Base-by-base conservation (phyloP, 2,113 vertebrate species). In the Puffinus mauretanicus region DNA sequence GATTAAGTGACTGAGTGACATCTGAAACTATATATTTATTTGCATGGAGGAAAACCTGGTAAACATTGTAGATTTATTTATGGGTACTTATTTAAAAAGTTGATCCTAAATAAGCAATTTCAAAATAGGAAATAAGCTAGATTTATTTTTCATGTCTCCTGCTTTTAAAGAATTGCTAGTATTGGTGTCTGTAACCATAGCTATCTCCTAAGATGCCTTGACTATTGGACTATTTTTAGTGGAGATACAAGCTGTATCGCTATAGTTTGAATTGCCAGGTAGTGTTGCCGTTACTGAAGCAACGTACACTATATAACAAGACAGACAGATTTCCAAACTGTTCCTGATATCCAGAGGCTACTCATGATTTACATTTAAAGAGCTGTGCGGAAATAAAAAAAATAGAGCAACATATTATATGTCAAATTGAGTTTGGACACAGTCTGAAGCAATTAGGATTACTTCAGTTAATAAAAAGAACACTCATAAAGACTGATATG, bases 381-480 rank as follows among this genome's bases (percentile, higher is more conserved):
- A 96, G 47, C 73, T 80, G 19, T 73, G 34, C 0, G 4, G 66
- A 91, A 82, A 70, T 75, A 61, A 89, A 67, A 60, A 73, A 60
- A 19, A 4, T 15, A 47, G 12, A 87, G 47, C 42, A 82, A 67
- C 15, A 55, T 71, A 82, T 88, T 10, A 6, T 79, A 55, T 51
- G 83, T 96, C 95, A 96, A 85, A 80, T 21, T 75, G 27, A 83
- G 27, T 88, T 96, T 96, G 86, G 94, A 90, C 80, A 91, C 80
- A 94, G 81, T 94, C 93, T 97, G 71, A 95, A 91, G 85, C 60
- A 94, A 94, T 94, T 96, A 95, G 81, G 78, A 95, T 96, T 97
- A 97, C 51, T 91, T 72, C 46, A 46, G 51, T 78, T 96, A 89
- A 92, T 83, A 91, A 97, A 94, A 95, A 95, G 81, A 89, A 88